Percentiles rank a stretch among this genome's conserved stretches.
Conservation (phyloP, 2,797 vertebrate species). For the Parambassis ranga region DNA sequence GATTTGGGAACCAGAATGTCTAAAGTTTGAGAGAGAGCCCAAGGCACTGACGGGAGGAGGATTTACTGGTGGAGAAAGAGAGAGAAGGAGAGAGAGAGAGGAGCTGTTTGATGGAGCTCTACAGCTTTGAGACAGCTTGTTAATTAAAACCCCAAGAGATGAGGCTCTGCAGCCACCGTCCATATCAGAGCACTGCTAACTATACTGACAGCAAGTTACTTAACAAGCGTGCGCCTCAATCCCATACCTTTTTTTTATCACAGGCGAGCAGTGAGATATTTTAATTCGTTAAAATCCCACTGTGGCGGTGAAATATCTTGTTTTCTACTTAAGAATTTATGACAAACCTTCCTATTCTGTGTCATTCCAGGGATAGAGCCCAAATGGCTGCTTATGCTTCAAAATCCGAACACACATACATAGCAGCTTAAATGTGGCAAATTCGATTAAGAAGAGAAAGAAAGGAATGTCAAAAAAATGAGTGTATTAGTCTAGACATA, state of each 20-base stretch:
- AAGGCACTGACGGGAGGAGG: conserved; percentile 62
- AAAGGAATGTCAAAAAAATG: conserved; percentile 60
- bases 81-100: conserved; percentile 28
- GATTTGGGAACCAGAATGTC: conserved; percentile 64
- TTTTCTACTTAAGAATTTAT: conserved; percentile 75
- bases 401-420: conserved; percentile 60
- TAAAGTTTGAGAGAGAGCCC: conserved; percentile 72
- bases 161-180: conserved; percentile 81
- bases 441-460: conserved; percentile 74
- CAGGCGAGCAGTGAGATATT: conserved; percentile 72
- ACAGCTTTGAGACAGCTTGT: conserved; percentile 84
- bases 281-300: conserved; percentile 79
- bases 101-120: conserved; percentile 80
- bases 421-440: conserved; percentile 75
- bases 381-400: conserved; percentile 68
- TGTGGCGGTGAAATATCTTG: conserved; percentile 72
- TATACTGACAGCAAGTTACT: conserved; percentile 84
- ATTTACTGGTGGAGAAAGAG: conserved; percentile 60
- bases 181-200: conserved; percentile 83
- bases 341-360: conserved; percentile 71
- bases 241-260: conserved; percentile 75
- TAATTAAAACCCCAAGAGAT: conserved; percentile 86
- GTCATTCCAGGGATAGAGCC: conserved; percentile 64
- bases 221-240: conserved; percentile 75
- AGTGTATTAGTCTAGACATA: conserved; percentile 70